Conservation (phyloP, 2,888 invertebrate genomes). For the Melitaea athalia region DNA sequence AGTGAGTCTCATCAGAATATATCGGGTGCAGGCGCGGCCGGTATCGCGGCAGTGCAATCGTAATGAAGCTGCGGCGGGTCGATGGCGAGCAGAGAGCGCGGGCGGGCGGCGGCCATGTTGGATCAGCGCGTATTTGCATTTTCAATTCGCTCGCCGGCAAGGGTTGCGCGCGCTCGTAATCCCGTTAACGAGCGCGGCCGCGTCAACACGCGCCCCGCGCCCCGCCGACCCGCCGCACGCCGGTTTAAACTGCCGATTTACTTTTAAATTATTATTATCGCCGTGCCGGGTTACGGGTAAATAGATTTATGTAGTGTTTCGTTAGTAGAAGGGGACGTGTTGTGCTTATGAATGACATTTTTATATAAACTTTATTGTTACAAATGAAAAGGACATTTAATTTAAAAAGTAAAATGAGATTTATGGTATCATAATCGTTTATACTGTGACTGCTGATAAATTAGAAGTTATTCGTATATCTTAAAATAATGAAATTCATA, state of each 20-base stretch:
- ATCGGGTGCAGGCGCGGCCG: slow-evolving; percentile 31
- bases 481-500: too few relatives aligned
- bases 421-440: too few relatives aligned
- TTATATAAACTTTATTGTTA: slow-evolving; percentile 7
- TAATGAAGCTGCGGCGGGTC: slow-evolving; percentile 36
- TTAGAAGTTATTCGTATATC: too few relatives aligned
- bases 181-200: slow-evolving; percentile 51
- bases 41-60: slow-evolving; percentile 37
- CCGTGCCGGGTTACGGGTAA: slow-evolving; percentile 35
- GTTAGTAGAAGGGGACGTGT: slow-evolving; percentile 15
- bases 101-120: slow-evolving; percentile 53
- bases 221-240: slow-evolving; percentile 24
- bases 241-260: slow-evolving; percentile 42
- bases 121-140: slow-evolving; percentile 70
- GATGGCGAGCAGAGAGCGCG: slow-evolving; percentile 30
- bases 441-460: too few relatives aligned
- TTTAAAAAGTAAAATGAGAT: neutral
- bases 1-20: slow-evolving; percentile 31
- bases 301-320: slow-evolving; percentile 33
- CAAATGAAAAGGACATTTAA: neutral
- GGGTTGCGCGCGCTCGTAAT: slow-evolving; percentile 54
- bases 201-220: slow-evolving; percentile 34
- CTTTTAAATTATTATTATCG: slow-evolving; percentile 42
- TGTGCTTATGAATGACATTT: slow-evolving; percentile 1
- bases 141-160: slow-evolving; percentile 52